Percentiles rank a stretch among this genome's conserved stretches.
Conservation (phyloP, 2,797 vertebrate genomes). For the Neopelma chrysocephalum region DNA sequence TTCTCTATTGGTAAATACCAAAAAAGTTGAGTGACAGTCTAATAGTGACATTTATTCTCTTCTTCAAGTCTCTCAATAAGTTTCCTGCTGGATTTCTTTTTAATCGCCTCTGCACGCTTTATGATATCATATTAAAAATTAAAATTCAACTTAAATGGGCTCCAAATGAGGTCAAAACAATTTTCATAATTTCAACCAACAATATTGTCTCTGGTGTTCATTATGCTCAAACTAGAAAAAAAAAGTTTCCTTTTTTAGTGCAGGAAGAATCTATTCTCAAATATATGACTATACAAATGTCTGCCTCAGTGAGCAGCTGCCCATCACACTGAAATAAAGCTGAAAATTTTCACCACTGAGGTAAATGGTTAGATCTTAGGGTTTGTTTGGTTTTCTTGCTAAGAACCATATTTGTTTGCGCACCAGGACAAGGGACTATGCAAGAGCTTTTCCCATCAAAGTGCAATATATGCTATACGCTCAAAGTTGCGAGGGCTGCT, state of each 20-base stretch:
- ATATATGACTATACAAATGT: neutral
- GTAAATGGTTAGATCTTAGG: neutral
- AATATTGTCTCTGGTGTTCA: neutral
- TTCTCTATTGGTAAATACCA: neutral
- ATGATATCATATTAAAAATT: neutral
- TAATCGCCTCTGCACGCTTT: neutral
- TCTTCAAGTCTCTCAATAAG: neutral
- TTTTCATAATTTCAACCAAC: neutral
- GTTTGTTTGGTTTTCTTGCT: neutral
- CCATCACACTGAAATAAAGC: neutral
- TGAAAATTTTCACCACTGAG: neutral
- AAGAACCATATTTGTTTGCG: neutral
- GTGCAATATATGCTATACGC: neutral
- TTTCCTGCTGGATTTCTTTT: neutral
- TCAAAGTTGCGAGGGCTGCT: neutral
- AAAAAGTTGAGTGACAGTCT: neutral
- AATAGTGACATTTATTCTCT: neutral
- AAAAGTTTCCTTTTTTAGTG: neutral
- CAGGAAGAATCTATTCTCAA: neutral
- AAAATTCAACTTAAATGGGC: neutral
- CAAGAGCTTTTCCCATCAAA: neutral
- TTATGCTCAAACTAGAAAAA: neutral
- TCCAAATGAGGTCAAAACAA: neutral
- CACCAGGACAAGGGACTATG: neutral
- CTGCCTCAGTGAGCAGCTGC: neutral